Evolutionary conservation across 2,888 invertebrate genomes (phyloP).

Genomic region (Boloria selene): DNA sequence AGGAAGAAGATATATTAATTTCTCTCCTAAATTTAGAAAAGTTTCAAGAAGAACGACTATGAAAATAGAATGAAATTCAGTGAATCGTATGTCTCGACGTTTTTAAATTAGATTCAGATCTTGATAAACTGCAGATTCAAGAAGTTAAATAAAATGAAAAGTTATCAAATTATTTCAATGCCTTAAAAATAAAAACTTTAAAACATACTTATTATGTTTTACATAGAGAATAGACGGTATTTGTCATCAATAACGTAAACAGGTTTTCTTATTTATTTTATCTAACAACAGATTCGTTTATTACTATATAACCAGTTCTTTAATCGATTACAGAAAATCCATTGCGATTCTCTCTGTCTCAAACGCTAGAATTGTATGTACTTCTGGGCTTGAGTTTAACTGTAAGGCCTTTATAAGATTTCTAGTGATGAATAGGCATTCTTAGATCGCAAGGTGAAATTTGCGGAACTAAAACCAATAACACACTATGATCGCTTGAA

Average conservation of each 20-base stretch:
- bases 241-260: not conserved
- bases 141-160: no score
- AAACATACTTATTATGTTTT: not conserved
- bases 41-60: conserved; percentile 13
- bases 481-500: conserved; percentile 23
- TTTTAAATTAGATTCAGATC: conserved; percentile 7
- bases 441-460: conserved; percentile 33
- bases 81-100: conserved; percentile 17
- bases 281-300: conserved; percentile 5
- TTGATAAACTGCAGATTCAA: not conserved
- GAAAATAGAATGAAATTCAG: conserved; percentile 8
- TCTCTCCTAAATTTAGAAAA: conserved; percentile 11
- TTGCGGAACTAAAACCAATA: conserved; percentile 34
- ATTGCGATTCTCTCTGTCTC: not conserved
- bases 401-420: not conserved
- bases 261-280: not conserved
- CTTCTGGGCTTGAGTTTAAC: not conserved
- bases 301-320: not conserved
- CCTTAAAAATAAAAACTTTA: not conserved
- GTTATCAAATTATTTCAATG: not conserved
- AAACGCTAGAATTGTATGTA: not conserved
- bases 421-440: conserved; percentile 3
- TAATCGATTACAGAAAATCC: not conserved
- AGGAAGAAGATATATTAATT: conserved; percentile 27
- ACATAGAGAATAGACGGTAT: not conserved